phyloP scores from a whole-genome alignment of 2,888 invertebrate genomes.

The Notodonta ziczac region DNA sequence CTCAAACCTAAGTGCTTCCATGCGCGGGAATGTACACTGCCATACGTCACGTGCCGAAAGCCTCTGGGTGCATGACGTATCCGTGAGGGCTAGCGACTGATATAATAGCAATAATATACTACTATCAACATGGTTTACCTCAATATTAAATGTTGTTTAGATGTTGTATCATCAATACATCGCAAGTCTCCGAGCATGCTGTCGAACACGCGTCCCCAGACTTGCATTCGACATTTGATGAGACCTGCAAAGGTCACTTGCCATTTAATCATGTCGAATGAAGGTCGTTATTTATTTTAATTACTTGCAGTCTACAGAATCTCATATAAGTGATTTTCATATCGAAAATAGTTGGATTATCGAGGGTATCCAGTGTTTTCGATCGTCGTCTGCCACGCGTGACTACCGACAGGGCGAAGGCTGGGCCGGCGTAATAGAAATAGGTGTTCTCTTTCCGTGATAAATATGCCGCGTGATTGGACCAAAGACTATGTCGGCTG shows the following conservation, averaged over 20 bases:
- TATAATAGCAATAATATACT: background rate
- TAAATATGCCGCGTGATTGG: too few species aligned
- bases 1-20: too few species aligned
- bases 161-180: too few species aligned
- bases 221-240: conserved; percentile 16
- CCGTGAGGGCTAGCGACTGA: background rate
- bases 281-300: conserved; percentile 7
- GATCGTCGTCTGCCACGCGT: background rate
- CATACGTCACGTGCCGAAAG: too few species aligned
- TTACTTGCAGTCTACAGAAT: conserved; percentile 15
- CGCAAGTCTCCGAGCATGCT: background rate
- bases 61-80: too few species aligned
- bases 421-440: too few species aligned
- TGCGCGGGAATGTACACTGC: too few species aligned
- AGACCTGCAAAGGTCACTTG: conserved; percentile 28
- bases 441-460: too few species aligned
- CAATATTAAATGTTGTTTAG: too few species aligned
- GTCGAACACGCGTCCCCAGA: background rate
- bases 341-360: background rate
- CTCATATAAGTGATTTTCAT: conserved; percentile 10
- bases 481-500: too few species aligned
- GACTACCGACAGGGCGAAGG: background rate
- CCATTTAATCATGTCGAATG: conserved; percentile 26
- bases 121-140: too few species aligned
- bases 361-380: background rate